Evolutionary conservation across 2,113 vertebrate genomes (phyloP).

Genomic region (Microtus ochrogaster): DNA sequence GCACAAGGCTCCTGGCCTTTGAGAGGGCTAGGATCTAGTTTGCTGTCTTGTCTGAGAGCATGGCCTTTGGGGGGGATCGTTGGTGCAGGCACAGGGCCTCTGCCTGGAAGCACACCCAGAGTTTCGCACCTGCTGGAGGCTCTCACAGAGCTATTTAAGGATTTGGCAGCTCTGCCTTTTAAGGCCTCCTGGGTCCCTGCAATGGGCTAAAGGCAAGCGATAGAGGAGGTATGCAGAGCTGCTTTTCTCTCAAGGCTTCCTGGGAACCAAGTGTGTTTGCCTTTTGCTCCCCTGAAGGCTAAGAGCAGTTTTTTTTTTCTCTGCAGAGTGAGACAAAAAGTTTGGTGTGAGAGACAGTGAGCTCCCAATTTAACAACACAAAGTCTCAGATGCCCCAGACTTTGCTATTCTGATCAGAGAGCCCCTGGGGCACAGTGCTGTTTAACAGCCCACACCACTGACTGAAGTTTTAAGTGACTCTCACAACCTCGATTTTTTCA

Average conservation of each 20-base stretch:
- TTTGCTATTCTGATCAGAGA: neutral
- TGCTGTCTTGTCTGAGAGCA: neutral
- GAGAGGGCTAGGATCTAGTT: neutral
- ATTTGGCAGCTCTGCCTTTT: neutral
- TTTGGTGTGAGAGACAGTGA: neutral
- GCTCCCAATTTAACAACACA: neutral
- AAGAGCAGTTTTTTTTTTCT: conserved; percentile 27
- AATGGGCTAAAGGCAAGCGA: neutral
- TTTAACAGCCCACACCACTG: neutral
- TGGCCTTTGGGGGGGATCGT: conserved; percentile 22
- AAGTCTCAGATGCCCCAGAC: neutral
- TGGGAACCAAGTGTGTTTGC: conserved; percentile 54
- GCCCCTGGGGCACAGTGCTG: neutral
- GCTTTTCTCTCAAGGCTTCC: conserved; percentile 12
- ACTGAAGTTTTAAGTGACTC: neutral
- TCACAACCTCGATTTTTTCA: conserved; percentile 21
- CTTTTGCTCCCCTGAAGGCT: neutral
- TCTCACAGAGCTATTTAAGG: neutral
- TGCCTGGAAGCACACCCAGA: neutral
- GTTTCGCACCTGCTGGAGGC: neutral
- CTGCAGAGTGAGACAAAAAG: conserved; percentile 23
- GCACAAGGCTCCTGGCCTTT: neutral
- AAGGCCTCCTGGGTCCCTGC: neutral
- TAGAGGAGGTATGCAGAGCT: neutral
- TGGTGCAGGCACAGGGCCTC: neutral